phyloP scores from a whole-genome alignment of 2,113 vertebrate genomes.

The Cebus imitator region DNA sequence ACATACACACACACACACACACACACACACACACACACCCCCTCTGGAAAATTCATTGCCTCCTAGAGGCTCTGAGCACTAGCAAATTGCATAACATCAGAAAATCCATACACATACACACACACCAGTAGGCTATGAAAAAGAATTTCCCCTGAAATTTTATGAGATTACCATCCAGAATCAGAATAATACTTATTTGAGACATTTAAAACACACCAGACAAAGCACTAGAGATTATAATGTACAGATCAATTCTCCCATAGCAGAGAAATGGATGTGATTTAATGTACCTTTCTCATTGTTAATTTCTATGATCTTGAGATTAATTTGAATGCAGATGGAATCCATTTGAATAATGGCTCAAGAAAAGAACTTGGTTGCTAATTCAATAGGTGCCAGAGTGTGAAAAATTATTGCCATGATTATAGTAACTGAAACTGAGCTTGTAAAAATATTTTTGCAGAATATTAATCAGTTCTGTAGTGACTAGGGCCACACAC shows the following conservation, averaged over 20 bases:
- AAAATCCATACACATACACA: background rate
- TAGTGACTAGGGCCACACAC: constrained; percentile 48
- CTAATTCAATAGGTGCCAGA: constrained; percentile 73
- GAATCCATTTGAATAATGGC: constrained; percentile 78
- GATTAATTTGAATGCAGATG: constrained; percentile 75
- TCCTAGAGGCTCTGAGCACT: background rate
- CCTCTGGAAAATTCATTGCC: constrained; percentile 35
- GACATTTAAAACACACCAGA: constrained; percentile 53
- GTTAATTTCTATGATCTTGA: constrained; percentile 70
- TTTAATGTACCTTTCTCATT: constrained; percentile 63
- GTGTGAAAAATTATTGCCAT: constrained; percentile 76
- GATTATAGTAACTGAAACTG: constrained; percentile 63
- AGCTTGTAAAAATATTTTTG: constrained; percentile 78
- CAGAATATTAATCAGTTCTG: constrained; percentile 67
- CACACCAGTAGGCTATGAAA: background rate
- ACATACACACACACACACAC: background rate
- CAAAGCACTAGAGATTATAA: constrained; percentile 46
- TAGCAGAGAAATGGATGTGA: constrained; percentile 48
- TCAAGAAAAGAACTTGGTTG: constrained; percentile 66
- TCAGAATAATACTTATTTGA: constrained; percentile 53
- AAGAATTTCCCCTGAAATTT: constrained; percentile 53
- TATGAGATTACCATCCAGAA: constrained; percentile 52
- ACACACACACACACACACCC: background rate
- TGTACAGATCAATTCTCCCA: constrained; percentile 50
- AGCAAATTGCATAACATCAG: constrained; percentile 13